Conservation (phyloP, 1,140 invertebrate genomes). For the Bombus superbus region DNA sequence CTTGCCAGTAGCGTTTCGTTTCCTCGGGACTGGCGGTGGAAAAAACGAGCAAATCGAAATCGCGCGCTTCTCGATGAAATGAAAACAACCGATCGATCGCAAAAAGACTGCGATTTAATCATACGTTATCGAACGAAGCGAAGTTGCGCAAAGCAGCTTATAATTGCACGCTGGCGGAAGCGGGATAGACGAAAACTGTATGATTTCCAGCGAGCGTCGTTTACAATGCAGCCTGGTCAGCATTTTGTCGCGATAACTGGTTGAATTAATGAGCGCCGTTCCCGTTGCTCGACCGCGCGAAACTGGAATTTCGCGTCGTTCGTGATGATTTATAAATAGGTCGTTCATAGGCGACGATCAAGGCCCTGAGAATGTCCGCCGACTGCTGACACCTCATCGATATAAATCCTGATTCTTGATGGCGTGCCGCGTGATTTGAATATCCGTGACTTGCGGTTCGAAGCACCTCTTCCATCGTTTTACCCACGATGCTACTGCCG, state of each 20-base stretch:
- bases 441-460: conserved; percentile 1
- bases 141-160: neutral
- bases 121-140: neutral
- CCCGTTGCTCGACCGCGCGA: neutral
- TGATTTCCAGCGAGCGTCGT: neutral
- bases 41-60: too few species aligned
- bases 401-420: neutral
- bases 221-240: conserved; percentile 16
- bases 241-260: neutral
- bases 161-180: neutral
- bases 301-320: conserved; percentile 27
- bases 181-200: neutral
- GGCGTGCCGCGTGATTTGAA: conserved; percentile 27
- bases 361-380: neutral
- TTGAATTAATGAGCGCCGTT: conserved; percentile 9
- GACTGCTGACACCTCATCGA: conserved; percentile 24
- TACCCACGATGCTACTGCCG: too few species aligned
- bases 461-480: neutral
- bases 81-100: neutral
- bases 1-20: neutral
- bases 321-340: conserved; percentile 23
- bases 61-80: neutral
- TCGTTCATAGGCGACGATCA: neutral
- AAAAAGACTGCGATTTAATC: neutral
- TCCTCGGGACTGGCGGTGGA: neutral